A percentile compares a stretch with the other conserved stretches of the same genome.
These are phyloP conservation scores for Enoplosus armatus DNA, from an alignment of 2,797 vertebrate species.

Conservation along the genomic window DNA sequence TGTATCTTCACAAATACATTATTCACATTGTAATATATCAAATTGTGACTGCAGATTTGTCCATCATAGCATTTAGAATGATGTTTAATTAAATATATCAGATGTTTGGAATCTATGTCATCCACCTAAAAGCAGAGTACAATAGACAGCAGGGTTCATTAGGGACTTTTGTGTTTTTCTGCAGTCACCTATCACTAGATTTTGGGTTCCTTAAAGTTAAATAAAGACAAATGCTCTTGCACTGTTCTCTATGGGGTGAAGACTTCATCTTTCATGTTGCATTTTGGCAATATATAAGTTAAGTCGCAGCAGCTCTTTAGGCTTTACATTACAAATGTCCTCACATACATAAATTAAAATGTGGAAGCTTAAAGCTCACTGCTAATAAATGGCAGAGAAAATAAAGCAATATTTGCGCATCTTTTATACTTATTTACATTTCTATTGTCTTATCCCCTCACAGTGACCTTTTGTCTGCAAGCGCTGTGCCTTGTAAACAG, in stretches of 20 bases:
- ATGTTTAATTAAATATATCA: neutral
- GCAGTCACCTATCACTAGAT: neutral
- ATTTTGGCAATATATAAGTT: neutral
- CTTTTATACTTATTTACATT: slow-evolving; percentile 16
- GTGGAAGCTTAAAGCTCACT: neutral
- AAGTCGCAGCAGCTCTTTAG: slow-evolving; percentile 2
- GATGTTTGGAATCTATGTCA: neutral
- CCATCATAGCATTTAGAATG: neutral
- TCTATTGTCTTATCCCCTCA: neutral
- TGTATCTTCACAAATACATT: neutral
- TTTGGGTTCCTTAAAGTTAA: neutral
- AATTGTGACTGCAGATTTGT: neutral
- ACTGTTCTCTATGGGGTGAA: neutral
- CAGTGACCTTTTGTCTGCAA: slow-evolving; percentile 10
- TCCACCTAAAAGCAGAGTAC: neutral
- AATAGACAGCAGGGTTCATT: neutral
- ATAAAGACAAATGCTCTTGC: neutral
- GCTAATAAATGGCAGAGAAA: slow-evolving; percentile 10
- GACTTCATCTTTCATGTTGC: neutral
- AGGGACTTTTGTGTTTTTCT: neutral
- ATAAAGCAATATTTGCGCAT: slow-evolving; percentile 11
- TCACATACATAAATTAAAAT: neutral
- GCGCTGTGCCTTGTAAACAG: slow-evolving; percentile 11
- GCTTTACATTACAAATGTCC: neutral
- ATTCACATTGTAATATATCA: neutral